Percentiles rank a stretch among this genome's conserved stretches.
These are phyloP conservation scores for Yasuhikotakia modesta DNA, from an alignment of 2,797 vertebrate species.

Conservation along the genomic window DNA sequence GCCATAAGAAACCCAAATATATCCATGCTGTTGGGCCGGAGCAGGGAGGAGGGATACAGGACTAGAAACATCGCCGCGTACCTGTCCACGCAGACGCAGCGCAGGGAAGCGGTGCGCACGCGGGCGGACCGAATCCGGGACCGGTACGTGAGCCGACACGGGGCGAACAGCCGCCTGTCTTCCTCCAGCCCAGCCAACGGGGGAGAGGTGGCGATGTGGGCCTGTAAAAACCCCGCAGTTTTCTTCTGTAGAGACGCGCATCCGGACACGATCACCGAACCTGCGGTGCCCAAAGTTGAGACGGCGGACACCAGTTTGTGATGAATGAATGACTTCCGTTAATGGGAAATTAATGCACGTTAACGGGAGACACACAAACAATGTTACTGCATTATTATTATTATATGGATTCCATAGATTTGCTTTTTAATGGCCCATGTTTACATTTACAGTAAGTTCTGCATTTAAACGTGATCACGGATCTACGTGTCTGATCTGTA, in stretches of 20 bases:
- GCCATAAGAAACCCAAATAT: conserved; percentile 91
- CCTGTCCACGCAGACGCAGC: conserved; percentile 75
- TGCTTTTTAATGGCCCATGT: too few species aligned
- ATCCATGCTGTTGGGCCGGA: conserved; percentile 85
- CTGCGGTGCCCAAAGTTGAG: conserved; percentile 68
- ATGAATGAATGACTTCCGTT: conserved; percentile 44
- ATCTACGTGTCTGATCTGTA: not conserved
- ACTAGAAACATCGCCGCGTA: conserved; percentile 84
- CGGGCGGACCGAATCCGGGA: conserved; percentile 70
- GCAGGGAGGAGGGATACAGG: conserved; percentile 90
- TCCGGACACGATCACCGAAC: conserved; percentile 67
- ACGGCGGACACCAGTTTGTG: conserved; percentile 84
- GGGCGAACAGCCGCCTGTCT: conserved; percentile 71
- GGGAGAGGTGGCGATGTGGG: conserved; percentile 88
- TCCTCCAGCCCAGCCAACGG: conserved; percentile 79
- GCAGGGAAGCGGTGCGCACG: conserved; percentile 64
- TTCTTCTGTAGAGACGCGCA: conserved; percentile 89
- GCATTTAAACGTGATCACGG: too few species aligned
- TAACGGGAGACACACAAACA: not conserved
- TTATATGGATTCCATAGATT: too few species aligned
- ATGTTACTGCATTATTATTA: too few species aligned
- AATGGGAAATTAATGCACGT: not conserved
- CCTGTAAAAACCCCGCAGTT: conserved; percentile 88
- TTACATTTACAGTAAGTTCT: too few species aligned
- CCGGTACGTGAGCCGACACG: conserved; percentile 70